Base-by-base conservation (phyloP, 2,888 invertebrate species). In the Synergus umbraculus region DNA sequence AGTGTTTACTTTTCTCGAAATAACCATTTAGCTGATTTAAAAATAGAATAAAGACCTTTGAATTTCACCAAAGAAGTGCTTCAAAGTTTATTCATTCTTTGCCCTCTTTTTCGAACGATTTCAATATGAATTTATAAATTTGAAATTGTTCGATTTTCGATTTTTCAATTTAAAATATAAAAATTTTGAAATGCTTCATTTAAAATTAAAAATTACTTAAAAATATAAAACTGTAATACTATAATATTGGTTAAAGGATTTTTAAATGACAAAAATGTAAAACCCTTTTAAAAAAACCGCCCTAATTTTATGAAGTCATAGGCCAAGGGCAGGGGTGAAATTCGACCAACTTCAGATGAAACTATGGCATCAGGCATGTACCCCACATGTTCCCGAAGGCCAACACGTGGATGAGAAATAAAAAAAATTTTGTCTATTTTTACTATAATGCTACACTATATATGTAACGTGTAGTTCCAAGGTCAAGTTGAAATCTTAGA, bases 401-500 rank as follows among this genome's bases (percentile, higher is more conserved):
- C 22, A 29, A 29, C 65, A 67, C 46, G 67, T 67, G 67, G 13
- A 12, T n/a, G 29, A n/a, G 54, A n/a, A 54, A n/a, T 54, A n/a
- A 3, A 9, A 9, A 58, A 9, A 43, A 46, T 46, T 29, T 22
- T 18, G 29, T 29, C 29, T 29, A 29, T 29, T 29, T 29, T 29
- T 29, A 29, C 29, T 29, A 29, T 22, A 22, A 22, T 22, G 22
- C 22, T 22, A 22, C 22, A 22, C 22, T 22, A 22, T 22, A 22
- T 29, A 29, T 29, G 29, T 29, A 29, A 29, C 18, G 18, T 18
- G 15, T 18, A 46, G 46, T 22, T 67, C 44, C 67, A 67, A 67
- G 67, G 67, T 67, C 46, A 67, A 2, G 67, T 67, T 46, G 13
- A 67, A 67, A 58, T 58, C 46, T 67, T 29, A 12, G 18, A 58